phyloP scores from a whole-genome alignment of 2,888 invertebrate species.

The Mythimna impura region DNA sequence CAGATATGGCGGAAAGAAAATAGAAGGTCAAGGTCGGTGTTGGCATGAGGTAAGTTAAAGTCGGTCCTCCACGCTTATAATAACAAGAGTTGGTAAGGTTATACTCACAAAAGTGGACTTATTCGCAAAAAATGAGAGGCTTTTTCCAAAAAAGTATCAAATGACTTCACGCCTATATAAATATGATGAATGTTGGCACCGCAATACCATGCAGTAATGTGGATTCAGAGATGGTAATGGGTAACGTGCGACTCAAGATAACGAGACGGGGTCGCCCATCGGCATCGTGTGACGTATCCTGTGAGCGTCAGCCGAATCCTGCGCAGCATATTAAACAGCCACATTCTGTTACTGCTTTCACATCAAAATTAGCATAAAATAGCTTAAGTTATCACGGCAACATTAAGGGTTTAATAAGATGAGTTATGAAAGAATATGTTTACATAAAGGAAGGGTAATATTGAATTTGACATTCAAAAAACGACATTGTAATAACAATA shows the following conservation, averaged over 20 bases:
- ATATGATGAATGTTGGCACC: conserved; percentile 27
- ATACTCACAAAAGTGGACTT: conserved; percentile 17
- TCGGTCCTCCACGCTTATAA: conserved; percentile 7
- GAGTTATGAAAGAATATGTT: conserved; percentile 39
- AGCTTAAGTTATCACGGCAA: conserved; percentile 45
- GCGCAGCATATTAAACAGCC: conserved; percentile 60
- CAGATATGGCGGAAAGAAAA: conserved; percentile 32
- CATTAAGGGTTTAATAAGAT: conserved; percentile 48
- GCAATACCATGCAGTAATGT: conserved; percentile 15
- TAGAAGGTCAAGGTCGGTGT: conserved; percentile 40
- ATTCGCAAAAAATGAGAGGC: conserved; percentile 13
- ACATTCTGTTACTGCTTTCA: conserved; percentile 42
- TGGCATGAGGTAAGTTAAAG: conserved; percentile 24
- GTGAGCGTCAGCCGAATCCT: conserved; percentile 48
- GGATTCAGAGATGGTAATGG: conserved; percentile 32
- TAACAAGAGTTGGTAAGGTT: conserved; percentile 19
- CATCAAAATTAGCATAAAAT: conserved; percentile 46
- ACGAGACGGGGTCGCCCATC: conserved; percentile 41
- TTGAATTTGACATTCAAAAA: conserved; percentile 54
- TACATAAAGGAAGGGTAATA: conserved; percentile 35
- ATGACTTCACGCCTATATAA: conserved; percentile 18
- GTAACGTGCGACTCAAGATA: conserved; percentile 41
- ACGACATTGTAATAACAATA: conserved; percentile 40
- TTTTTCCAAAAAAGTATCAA: conserved; percentile 32
- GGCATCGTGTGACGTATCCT: conserved; percentile 39